Evolutionary conservation across 2,797 vertebrate species (phyloP), one percentile per base, ranked within the genome.

Genomic region (Macrochelys suwanniensis): DNA sequence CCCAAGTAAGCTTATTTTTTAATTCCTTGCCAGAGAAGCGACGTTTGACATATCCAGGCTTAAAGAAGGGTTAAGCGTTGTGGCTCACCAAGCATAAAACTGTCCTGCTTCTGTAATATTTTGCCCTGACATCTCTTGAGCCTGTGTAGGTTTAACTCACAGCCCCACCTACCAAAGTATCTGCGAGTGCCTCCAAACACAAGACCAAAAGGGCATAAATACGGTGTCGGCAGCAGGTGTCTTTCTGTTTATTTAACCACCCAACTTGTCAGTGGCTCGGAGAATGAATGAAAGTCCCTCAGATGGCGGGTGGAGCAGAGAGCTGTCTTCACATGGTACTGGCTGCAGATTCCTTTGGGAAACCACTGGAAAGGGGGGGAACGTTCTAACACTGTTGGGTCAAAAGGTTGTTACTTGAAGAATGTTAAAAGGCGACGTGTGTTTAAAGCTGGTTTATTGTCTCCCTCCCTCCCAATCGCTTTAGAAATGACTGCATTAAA

Each of bases 41-140:
- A 49, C 31, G 45, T 77, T 49, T 77, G 74, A 92, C 92, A 94
- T 97, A 96, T 96, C 95, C 90, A 93, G 95, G 84, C 68, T 96
- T 96, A 94, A 93, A 95, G 95, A 96, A 93, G 89, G 86, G 90
- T 95, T 93, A 96, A 91, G 89, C 81, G 90, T 71, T 95, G 84
- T 92, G 86, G 91, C 91, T 93, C 91, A 89, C 92, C 78, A 88
- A 61, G 88, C 76, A 80, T 87, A 9, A 95, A 94, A 95, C 76
- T 47, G 59, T 17, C 49, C 92, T 74, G 80, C 84, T 90, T 87
- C 45, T 37, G 86, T 93, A 95, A 37, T 57, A 56, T 21, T 93
- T 49, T 53, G n/a, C 56, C 54, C 61, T 92, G 91, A 89, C n/a
- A 12, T 71, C 19, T 71, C 21, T 71, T 42, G 21, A 88, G 92